Evolutionary conservation across 2,888 invertebrate genomes (phyloP).

Genomic region (Drosophila melanocephala): DNA sequence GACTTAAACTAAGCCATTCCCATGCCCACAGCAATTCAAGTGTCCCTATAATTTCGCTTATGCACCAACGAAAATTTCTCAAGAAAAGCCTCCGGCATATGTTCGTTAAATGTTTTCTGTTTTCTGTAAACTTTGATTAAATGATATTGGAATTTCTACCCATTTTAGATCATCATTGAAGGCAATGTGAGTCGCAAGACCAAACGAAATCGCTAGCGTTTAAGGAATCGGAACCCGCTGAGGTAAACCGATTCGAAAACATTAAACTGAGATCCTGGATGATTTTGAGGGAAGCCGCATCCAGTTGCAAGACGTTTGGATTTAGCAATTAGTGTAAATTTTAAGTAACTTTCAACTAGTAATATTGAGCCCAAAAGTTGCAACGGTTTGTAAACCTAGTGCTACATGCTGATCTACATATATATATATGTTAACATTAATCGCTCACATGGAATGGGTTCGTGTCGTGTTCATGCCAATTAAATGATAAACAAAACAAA

Average conservation of each 20-base stretch:
- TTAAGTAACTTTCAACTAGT: constrained; percentile 44
- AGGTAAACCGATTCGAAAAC: constrained; percentile 81
- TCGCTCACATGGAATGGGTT: constrained; percentile 49
- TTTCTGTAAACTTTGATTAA: constrained; percentile 5
- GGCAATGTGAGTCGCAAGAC: constrained; percentile 85
- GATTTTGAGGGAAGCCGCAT: constrained; percentile 14
- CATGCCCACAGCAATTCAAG: constrained; percentile 61
- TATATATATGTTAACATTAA: constrained; percentile 21
- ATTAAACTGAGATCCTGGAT: constrained; percentile 33
- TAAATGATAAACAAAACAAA: constrained; percentile 5
- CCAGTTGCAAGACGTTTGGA: constrained; percentile 13
- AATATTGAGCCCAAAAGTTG: constrained; percentile 39
- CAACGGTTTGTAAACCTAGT: constrained; percentile 27
- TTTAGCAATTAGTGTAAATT: constrained; percentile 35
- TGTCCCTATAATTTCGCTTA: constrained; percentile 46
- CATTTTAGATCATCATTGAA: constrained; percentile 84
- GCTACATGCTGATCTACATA: constrained; percentile 18
- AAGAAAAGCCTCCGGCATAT: not conserved
- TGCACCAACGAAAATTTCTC: not conserved
- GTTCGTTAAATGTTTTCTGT: not conserved
- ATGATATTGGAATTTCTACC: not conserved
- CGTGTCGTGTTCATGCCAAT: constrained; percentile 39
- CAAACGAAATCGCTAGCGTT: constrained; percentile 85
- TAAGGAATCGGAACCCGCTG: constrained; percentile 83
- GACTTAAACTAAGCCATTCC: constrained; percentile 3